Evolutionary conservation across 1,140 invertebrate genomes (phyloP), one percentile per base, ranked within the genome.

Genomic region (Drosophila bocqueti): DNA sequence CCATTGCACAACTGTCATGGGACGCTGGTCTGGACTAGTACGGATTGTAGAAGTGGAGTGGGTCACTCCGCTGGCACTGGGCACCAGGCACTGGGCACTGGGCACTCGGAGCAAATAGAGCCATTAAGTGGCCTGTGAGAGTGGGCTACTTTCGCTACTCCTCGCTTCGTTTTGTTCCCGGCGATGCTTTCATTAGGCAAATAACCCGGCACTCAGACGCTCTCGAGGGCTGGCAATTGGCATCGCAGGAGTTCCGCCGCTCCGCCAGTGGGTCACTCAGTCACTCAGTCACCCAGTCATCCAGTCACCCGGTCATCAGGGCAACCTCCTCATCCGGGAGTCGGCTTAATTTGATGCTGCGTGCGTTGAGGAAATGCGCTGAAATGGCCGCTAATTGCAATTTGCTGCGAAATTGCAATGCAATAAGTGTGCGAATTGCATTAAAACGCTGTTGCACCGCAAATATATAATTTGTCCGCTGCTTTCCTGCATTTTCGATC

Each of bases 331-430:
- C 49, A 57, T 31, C 52, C 62, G 72, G 38, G 38, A 49, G 34
- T 57, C 9, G 9, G 57, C 31, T 71, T 83, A 64, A 83, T 75
- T 78, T 63, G 40, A 58, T 64, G 72, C 46, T 64, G 60, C 54
- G 42, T 64, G 45, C 42, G 67, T 79, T 57, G 34, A 55, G 63
- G 62, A 85, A 85, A 76, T 89, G 62, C 65, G 67, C 62, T 80
- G 72, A 67, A 86, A 87, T 87, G 78, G 84, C 54, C 80, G 69
- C 74, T 84, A 89, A 89, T 89, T 89, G 84, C 78, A 90, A 81
- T 79, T 86, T 67, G 75, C 68, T 74, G 77, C 24, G 49, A 80
- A 84, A 73, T 73, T 79, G 52, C 64, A 71, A 66, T 67, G 77
- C 77, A 62, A 80, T 84, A 47, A 65, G 57, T 47, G 57, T 47